Conservation (phyloP, 1,140 invertebrate species). For the Belonocnema kinseyi region DNA sequence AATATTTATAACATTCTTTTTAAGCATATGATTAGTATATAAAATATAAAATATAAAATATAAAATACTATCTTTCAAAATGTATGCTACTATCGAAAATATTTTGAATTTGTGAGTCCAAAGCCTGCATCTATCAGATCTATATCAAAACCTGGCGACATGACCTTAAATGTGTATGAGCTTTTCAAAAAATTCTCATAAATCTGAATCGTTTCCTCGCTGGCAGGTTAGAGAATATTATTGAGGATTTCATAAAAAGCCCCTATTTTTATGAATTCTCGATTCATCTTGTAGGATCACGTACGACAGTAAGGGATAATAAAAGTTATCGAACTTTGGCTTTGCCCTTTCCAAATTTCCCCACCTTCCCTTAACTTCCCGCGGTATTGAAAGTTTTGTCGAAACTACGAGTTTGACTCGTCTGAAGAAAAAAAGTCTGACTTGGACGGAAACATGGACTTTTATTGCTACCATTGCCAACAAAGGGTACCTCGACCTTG, state of each 20-base stretch:
- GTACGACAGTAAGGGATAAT: constrained; percentile 39
- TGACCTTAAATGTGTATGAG: too few relatives aligned
- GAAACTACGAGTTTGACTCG: constrained; percentile 24
- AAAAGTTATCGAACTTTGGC: constrained; percentile 42
- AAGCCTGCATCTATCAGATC: too few relatives aligned
- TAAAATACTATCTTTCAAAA: too few relatives aligned
- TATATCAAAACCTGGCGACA: too few relatives aligned
- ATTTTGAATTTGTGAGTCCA: too few relatives aligned
- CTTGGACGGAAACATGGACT: constrained; percentile 11
- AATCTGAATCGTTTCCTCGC: too few relatives aligned
- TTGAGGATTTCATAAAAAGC: not conserved
- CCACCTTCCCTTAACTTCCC: constrained; percentile 15
- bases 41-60: too few relatives aligned
- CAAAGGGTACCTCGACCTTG: constrained; percentile 28
- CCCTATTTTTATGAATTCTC: not conserved
- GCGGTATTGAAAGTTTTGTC: not conserved
- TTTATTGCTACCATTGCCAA: constrained; percentile 29
- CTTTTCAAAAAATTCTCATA: too few relatives aligned
- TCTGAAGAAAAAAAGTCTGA: constrained; percentile 19
- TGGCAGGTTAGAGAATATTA: too few relatives aligned
- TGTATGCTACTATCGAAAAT: too few relatives aligned
- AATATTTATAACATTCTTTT: too few relatives aligned
- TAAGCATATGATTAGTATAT: too few relatives aligned
- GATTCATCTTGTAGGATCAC: constrained; percentile 24
- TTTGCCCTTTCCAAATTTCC: constrained; percentile 28